These are phyloP conservation scores for Zapornia atra DNA, from an alignment of 2,113 vertebrate species.

Conservation along the genomic window DNA sequence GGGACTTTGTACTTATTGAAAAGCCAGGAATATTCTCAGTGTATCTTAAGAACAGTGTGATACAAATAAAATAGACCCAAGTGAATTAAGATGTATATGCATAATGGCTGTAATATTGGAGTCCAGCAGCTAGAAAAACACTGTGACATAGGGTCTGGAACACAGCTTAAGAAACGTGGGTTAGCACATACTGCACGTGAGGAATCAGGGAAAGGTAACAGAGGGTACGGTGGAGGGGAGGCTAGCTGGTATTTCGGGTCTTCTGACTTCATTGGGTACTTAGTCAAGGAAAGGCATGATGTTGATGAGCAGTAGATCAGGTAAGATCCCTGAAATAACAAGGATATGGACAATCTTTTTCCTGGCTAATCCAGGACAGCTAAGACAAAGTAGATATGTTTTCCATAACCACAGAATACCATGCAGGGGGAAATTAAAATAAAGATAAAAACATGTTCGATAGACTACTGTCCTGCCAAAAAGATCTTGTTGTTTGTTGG, in stretches of 20 bases:
- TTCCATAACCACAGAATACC: neutral
- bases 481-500: neutral
- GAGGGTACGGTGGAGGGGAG: fast-evolving
- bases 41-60: neutral
- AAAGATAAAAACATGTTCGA: neutral
- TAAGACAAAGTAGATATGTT: neutral
- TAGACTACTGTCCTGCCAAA: neutral
- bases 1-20: neutral
- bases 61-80: neutral
- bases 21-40: neutral
- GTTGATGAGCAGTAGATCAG: neutral
- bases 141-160: neutral
- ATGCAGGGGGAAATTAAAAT: neutral
- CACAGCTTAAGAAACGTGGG: neutral
- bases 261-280: neutral
- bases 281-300: neutral
- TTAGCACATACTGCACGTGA: neutral
- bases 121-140: neutral
- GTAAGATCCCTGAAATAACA: neutral
- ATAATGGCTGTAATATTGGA: neutral
- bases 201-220: neutral
- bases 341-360: neutral
- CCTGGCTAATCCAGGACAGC: neutral
- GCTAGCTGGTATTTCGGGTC: neutral
- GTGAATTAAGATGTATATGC: neutral